A percentile compares a stretch with the other conserved stretches of the same genome.
phyloP scores from a whole-genome alignment of 1,140 invertebrate genomes.

The Neelides sp. region DNA sequence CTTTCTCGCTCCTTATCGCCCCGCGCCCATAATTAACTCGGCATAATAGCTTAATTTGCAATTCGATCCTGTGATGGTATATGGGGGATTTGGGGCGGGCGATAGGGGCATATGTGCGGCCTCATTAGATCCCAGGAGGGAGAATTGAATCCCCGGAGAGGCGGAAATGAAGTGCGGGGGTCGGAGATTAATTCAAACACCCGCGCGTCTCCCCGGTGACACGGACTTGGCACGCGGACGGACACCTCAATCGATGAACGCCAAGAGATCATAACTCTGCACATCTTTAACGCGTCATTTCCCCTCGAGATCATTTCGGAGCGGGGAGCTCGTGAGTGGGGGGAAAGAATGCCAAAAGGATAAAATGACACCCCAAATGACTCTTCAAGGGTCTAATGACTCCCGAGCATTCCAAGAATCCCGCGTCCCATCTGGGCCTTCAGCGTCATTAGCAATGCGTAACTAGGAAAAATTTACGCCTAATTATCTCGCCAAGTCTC shows the following conservation, averaged over 20 bases:
- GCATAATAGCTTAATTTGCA: slow-evolving; percentile 30
- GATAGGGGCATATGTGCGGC: not conserved
- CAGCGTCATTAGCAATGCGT: slow-evolving; percentile 29
- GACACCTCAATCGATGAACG: slow-evolving; percentile 18
- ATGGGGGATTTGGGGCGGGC: not conserved
- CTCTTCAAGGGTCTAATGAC: slow-evolving; percentile 26
- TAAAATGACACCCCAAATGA: slow-evolving; percentile 19
- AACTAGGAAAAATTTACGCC: slow-evolving; percentile 30
- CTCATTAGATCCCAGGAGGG: not conserved
- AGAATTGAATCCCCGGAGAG: not conserved
- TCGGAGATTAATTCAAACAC: slow-evolving; percentile 15
- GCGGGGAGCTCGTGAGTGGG: no score
- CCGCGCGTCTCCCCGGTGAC: slow-evolving; percentile 21
- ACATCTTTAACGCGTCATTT: slow-evolving; percentile 30
- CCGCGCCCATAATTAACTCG: slow-evolving; percentile 26
- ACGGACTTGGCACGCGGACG: slow-evolving; percentile 24
- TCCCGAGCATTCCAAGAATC: slow-evolving; percentile 25
- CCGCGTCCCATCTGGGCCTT: slow-evolving; percentile 26
- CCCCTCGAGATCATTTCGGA: slow-evolving; percentile 27
- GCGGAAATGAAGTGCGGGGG: slow-evolving; percentile 1
- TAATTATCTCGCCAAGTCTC: slow-evolving; percentile 27
- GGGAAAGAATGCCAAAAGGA: slow-evolving; percentile 3
- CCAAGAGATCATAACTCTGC: slow-evolving; percentile 25
- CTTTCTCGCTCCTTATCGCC: slow-evolving; percentile 16
- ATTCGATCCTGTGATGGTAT: slow-evolving; percentile 22